Percentiles rank a stretch among this genome's conserved stretches.
These are phyloP conservation scores for Lepidocolaptes lacrymiger DNA, from an alignment of 2,797 vertebrate genomes.

Conservation along the genomic window DNA sequence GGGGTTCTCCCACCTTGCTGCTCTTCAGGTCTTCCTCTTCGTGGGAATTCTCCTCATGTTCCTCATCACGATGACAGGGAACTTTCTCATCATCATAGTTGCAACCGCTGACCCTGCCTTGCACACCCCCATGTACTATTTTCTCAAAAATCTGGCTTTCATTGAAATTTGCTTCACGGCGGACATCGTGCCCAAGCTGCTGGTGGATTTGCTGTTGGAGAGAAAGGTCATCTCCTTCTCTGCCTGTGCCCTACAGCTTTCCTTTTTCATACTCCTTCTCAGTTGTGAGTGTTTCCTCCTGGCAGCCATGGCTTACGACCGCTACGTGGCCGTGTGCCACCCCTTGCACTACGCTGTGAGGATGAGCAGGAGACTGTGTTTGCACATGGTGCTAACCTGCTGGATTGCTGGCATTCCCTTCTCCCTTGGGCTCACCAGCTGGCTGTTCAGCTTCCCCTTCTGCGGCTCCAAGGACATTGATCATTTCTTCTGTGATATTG, in stretches of 20 bases:
- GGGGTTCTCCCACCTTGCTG: background rate
- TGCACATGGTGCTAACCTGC: background rate
- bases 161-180: background rate
- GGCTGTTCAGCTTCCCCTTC: constrained; percentile 53
- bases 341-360: background rate
- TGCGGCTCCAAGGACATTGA: constrained; percentile 41
- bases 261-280: background rate
- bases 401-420: constrained; percentile 7
- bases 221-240: background rate
- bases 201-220: background rate
- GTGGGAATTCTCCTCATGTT: constrained; percentile 30
- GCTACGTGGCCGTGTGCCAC: background rate
- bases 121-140: constrained; percentile 49
- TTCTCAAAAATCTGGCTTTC: constrained; percentile 24
- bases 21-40: constrained; percentile 30
- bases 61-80: constrained; percentile 27
- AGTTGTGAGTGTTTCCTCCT: background rate
- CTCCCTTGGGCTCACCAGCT: constrained; percentile 12
- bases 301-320: background rate
- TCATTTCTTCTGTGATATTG: constrained; percentile 57
- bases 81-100: constrained; percentile 42
- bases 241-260: background rate
- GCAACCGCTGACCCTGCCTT: constrained; percentile 8
- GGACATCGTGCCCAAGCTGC: background rate
- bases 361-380: background rate